Conservation (phyloP, 2,888 invertebrate genomes). For the Laothoe populi region DNA sequence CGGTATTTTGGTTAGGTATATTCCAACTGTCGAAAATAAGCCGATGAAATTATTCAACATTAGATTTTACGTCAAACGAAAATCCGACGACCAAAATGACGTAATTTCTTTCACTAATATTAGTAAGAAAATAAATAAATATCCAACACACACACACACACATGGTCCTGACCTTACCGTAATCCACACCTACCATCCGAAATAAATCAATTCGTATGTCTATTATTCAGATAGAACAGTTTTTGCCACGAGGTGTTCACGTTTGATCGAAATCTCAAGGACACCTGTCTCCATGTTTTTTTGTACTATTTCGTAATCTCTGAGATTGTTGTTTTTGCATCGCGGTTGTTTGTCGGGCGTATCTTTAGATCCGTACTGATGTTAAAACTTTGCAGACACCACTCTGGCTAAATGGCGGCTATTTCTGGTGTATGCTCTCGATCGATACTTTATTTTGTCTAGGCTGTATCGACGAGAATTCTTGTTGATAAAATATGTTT, state of each 20-base stretch:
- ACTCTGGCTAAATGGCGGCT: slow-evolving; percentile 38
- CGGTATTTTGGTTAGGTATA: slow-evolving; percentile 3
- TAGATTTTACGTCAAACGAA: too few species aligned
- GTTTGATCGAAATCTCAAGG: slow-evolving; percentile 28
- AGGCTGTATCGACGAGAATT: background rate
- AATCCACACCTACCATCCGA: background rate
- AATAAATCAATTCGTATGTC: slow-evolving; percentile 18
- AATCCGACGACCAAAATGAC: background rate
- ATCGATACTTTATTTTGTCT: slow-evolving; percentile 32
- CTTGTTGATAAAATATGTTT: too few species aligned
- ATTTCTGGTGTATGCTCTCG: slow-evolving; percentile 41
- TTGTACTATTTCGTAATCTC: slow-evolving; percentile 28
- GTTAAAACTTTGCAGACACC: slow-evolving; percentile 41
- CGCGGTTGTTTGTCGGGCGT: slow-evolving; percentile 16
- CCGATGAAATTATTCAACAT: too few species aligned
- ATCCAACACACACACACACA: too few species aligned
- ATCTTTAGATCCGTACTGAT: slow-evolving; percentile 27
- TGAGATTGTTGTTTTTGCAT: slow-evolving; percentile 25
- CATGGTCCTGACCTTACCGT: too few species aligned
- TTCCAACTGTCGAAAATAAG: too few species aligned
- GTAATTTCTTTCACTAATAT: slow-evolving; percentile 2
- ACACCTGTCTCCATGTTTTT: slow-evolving; percentile 25
- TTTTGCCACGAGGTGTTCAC: slow-evolving; percentile 28
- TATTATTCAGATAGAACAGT: slow-evolving; percentile 25
- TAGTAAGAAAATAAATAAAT: background rate